phyloP scores from a whole-genome alignment of 2,113 vertebrate species.

The Echinops telfairi region DNA sequence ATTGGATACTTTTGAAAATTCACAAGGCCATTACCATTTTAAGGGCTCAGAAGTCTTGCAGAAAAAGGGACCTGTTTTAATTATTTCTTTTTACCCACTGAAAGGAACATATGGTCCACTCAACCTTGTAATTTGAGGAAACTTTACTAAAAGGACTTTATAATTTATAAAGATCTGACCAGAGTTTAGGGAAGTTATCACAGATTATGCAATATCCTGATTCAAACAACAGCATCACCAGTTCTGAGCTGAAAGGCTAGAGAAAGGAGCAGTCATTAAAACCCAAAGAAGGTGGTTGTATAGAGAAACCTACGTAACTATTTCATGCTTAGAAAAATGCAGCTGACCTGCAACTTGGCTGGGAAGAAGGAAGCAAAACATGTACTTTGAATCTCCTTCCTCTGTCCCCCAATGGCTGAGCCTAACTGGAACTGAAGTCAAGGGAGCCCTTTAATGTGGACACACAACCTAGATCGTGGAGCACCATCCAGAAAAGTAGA shows the following conservation, averaged over 20 bases:
- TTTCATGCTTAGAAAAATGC: neutral
- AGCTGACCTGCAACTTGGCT: neutral
- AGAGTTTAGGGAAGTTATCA: neutral
- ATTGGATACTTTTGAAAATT: conserved; percentile 1
- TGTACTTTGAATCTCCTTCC: neutral
- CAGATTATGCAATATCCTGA: neutral
- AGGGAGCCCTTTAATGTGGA: neutral
- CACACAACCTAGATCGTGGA: neutral
- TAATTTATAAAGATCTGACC: neutral
- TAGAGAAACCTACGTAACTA: neutral
- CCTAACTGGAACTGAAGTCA: neutral
- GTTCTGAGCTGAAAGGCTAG: neutral
- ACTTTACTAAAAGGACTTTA: conserved; percentile 20
- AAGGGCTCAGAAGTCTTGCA: conserved; percentile 10
- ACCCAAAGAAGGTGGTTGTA: neutral
- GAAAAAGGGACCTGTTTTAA: neutral
- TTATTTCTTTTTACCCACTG: conserved; percentile 29
- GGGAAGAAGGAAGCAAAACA: neutral
- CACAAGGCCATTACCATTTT: neutral
- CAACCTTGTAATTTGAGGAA: conserved; percentile 38
- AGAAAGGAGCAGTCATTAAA: neutral
- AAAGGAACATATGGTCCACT: conserved; percentile 31
- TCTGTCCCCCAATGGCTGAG: neutral
- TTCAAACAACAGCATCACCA: neutral
- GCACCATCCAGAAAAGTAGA: neutral